Conservation (phyloP, 2,888 invertebrate species). For the Terebella lapidaria region DNA sequence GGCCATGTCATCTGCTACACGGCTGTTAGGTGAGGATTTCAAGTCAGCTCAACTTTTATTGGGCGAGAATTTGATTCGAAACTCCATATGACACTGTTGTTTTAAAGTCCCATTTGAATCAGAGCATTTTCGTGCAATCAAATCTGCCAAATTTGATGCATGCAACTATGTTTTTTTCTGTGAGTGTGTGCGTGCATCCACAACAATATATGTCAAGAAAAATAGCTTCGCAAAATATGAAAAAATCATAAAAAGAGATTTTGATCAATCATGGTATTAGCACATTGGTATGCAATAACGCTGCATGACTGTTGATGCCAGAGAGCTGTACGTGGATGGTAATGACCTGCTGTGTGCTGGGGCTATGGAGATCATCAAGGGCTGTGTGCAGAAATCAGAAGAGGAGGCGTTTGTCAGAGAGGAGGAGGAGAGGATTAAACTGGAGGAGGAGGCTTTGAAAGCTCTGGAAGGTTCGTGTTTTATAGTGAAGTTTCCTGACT, state of each 20-base stretch:
- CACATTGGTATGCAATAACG: too few species aligned
- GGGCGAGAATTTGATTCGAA: not conserved
- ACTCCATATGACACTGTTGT: not conserved
- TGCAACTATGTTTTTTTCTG: too few species aligned
- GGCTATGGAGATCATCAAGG: conserved; percentile 39
- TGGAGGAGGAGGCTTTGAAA: conserved; percentile 33
- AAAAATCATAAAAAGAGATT: too few species aligned
- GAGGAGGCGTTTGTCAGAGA: conserved; percentile 38
- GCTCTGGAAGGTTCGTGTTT: conserved; percentile 1
- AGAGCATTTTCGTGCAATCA: too few species aligned
- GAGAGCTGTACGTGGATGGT: conserved; percentile 51
- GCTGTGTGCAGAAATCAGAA: conserved; percentile 44
- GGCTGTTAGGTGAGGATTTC: conserved; percentile 37
- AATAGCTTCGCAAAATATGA: too few species aligned
- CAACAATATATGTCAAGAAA: too few species aligned
- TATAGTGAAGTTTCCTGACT: not conserved
- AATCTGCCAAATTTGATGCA: too few species aligned
- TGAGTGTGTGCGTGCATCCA: too few species aligned
- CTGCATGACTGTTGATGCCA: too few species aligned
- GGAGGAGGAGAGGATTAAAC: conserved; percentile 34
- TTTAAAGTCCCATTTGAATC: not conserved
- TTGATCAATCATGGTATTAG: too few species aligned
- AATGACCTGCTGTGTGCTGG: conserved; percentile 50
- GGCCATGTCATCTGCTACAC: conserved; percentile 43
- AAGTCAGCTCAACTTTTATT: not conserved